A percentile compares a stretch with the other conserved stretches of the same genome.
Evolutionary conservation across 2,113 vertebrate genomes (phyloP).

Genomic region (Rynchops niger): DNA sequence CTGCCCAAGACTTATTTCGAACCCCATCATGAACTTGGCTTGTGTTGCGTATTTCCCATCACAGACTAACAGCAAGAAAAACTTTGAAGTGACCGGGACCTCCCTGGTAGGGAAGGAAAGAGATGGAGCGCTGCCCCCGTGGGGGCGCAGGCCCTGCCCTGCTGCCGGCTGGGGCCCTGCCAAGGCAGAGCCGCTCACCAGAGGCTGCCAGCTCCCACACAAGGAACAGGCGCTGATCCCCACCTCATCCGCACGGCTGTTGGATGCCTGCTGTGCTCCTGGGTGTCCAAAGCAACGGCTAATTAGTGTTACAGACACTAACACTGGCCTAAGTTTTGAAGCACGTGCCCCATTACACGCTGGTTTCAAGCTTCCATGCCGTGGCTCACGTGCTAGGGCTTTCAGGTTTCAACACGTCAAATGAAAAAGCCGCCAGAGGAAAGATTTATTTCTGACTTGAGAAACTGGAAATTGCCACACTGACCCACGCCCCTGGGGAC

Average conservation of each 20-base stretch:
- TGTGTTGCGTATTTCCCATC: background rate
- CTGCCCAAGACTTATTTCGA: background rate
- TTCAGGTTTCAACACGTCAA: background rate
- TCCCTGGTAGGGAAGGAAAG: background rate
- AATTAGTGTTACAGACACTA: background rate
- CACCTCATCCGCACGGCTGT: fast-evolving
- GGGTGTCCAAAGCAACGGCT: background rate
- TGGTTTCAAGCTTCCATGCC: background rate
- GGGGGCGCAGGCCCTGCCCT: fast-evolving
- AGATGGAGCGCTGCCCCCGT: fast-evolving
- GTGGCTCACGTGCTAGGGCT: fast-evolving
- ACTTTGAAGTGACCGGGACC: background rate
- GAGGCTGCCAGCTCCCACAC: background rate
- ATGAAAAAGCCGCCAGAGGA: background rate
- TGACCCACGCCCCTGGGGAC: background rate
- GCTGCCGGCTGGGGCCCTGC: background rate
- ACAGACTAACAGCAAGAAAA: background rate
- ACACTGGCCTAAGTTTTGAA: background rate
- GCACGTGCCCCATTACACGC: fast-evolving
- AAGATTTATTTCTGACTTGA: background rate
- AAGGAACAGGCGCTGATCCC: background rate
- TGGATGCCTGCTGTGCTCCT: fast-evolving
- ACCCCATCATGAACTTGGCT: background rate
- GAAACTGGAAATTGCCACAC: background rate
- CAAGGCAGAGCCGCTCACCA: background rate